Percentiles rank a stretch among this genome's conserved stretches.
phyloP scores from a whole-genome alignment of 2,888 invertebrate genomes.

The Loripinus fragilis region DNA sequence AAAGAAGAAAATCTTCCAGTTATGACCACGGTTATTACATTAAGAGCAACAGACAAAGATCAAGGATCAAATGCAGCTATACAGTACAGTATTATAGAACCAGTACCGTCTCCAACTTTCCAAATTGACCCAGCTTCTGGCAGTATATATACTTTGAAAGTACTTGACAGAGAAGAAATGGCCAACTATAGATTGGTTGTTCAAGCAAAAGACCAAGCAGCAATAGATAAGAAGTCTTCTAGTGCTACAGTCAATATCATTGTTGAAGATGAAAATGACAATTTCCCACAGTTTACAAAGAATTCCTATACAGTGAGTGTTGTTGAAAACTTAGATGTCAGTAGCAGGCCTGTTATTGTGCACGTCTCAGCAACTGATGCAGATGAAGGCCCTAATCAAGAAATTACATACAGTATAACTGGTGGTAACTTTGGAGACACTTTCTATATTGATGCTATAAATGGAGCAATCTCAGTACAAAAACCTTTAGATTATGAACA shows the following conservation, averaged over 20 bases:
- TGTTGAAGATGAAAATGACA: constrained; percentile 98
- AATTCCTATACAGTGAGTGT: constrained; percentile 91
- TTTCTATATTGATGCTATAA: constrained; percentile 96
- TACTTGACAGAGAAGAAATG: constrained; percentile 94
- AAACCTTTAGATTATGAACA: constrained; percentile 94
- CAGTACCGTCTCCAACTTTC: constrained; percentile 91
- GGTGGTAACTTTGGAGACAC: constrained; percentile 97
- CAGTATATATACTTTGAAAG: constrained; percentile 91
- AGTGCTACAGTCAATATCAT: constrained; percentile 96
- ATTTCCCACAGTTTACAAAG: constrained; percentile 94
- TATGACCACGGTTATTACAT: constrained; percentile 93
- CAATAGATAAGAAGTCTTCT: constrained; percentile 88
- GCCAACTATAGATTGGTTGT: constrained; percentile 93
- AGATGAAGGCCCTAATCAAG: constrained; percentile 95
- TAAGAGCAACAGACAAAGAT: constrained; percentile 96
- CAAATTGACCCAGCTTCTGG: constrained; percentile 92
- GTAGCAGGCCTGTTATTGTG: constrained; percentile 92
- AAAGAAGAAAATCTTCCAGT: constrained; percentile 94
- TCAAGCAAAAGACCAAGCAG: constrained; percentile 91
- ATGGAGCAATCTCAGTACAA: constrained; percentile 92
- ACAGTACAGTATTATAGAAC: constrained; percentile 84
- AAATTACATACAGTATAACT: constrained; percentile 96
- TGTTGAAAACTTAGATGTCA: constrained; percentile 94
- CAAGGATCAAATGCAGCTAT: constrained; percentile 93
- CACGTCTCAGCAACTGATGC: constrained; percentile 94